A percentile compares a stretch with the other conserved stretches of the same genome.
These are phyloP conservation scores for Pagrus major DNA, from an alignment of 2,113 vertebrate species.

Conservation along the genomic window DNA sequence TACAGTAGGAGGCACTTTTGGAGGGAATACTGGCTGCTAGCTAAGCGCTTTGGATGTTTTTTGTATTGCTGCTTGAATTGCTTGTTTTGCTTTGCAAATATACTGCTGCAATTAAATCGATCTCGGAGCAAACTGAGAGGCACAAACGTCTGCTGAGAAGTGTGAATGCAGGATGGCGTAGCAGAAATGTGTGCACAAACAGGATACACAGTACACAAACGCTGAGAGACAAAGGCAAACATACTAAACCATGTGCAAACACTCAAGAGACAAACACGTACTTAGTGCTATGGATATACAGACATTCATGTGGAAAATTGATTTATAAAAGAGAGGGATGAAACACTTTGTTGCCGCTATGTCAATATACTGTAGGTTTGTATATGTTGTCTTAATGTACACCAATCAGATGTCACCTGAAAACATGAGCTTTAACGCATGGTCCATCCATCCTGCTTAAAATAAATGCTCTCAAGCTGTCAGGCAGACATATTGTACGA, in stretches of 20 bases:
- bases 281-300: neutral
- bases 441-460: neutral
- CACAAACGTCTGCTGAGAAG: slow-evolving; percentile 13
- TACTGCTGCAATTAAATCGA: slow-evolving; percentile 52
- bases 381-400: neutral
- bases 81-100: slow-evolving; percentile 61
- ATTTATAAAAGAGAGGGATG: neutral
- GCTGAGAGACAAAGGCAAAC: slow-evolving; percentile 39
- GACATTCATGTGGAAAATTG: slow-evolving; percentile 13
- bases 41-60: slow-evolving; percentile 20
- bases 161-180: neutral
- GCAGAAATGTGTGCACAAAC: slow-evolving; percentile 19
- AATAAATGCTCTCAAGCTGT: neutral
- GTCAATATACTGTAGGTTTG: neutral
- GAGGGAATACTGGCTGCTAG: neutral
- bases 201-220: slow-evolving; percentile 23
- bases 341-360: neutral
- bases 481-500: neutral
- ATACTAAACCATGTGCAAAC: slow-evolving; percentile 33
- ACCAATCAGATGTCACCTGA: neutral
- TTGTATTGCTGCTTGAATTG: slow-evolving; percentile 16
- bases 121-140: slow-evolving; percentile 19
- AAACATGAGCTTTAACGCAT: neutral
- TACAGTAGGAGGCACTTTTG: neutral
- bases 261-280: slow-evolving; percentile 29